These are phyloP conservation scores for Pilophorus perplexus DNA, from an alignment of 2,888 invertebrate species.

Conservation along the genomic window DNA sequence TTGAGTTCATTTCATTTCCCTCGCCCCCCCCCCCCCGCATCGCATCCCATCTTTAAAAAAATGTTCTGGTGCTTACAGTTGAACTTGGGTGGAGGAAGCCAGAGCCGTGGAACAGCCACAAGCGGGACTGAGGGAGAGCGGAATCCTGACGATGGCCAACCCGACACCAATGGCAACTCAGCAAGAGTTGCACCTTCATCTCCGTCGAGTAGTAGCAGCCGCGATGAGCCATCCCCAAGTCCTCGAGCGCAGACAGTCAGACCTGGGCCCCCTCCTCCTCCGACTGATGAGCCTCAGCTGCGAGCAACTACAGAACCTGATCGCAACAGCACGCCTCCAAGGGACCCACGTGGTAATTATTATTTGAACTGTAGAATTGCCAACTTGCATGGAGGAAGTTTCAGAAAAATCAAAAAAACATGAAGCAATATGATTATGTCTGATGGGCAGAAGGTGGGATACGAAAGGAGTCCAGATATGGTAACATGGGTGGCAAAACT, in stretches of 20 bases:
- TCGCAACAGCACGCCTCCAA: slow-evolving; percentile 19
- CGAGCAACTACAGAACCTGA: no score
- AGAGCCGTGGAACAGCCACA: slow-evolving; percentile 26
- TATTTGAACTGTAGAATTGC: no score
- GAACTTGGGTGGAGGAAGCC: slow-evolving; percentile 10
- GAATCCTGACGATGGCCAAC: not conserved
- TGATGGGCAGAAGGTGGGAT: no score
- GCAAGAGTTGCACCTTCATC: slow-evolving; percentile 10
- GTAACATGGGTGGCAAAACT: no score
- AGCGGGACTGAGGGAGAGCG: slow-evolving; percentile 7
- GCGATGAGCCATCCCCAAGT: slow-evolving; percentile 1
- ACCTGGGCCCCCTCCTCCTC: no score
- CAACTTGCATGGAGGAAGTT: no score
- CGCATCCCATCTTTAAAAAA: no score
- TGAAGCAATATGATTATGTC: no score
- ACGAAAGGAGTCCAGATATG: no score
- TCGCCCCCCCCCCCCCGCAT: not conserved
- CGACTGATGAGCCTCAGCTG: slow-evolving; percentile 10
- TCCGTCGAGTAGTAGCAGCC: not conserved
- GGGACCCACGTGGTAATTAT: slow-evolving; percentile 12
- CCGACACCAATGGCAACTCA: slow-evolving; percentile 26
- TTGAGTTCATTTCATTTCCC: not conserved
- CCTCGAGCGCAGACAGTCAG: no score
- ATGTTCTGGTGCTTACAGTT: no score
- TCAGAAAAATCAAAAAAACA: no score